Percentiles rank a stretch among this genome's conserved stretches.
Evolutionary conservation across 2,888 invertebrate species (phyloP).

Genomic region (Tetragonula carbonaria): DNA sequence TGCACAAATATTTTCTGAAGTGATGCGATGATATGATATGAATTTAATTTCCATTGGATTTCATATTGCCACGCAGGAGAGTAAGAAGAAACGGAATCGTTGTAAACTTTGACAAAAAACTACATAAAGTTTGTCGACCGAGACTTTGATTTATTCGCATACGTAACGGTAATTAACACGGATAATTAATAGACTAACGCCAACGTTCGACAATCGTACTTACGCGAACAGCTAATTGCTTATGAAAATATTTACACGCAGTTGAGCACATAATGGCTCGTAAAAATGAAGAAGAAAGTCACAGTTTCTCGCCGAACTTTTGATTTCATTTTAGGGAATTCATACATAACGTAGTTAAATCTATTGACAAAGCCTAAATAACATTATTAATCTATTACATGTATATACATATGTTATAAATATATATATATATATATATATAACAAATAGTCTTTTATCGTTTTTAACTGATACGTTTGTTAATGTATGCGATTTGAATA

Average conservation of each 20-base stretch:
- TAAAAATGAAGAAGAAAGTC: conserved; percentile 20
- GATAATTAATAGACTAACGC: conserved; percentile 59
- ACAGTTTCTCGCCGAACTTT: neutral
- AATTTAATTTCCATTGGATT: neutral
- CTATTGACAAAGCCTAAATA: neutral
- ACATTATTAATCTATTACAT: too few species aligned
- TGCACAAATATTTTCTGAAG: too few species aligned
- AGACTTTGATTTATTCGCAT: conserved; percentile 39
- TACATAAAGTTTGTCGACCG: conserved; percentile 31
- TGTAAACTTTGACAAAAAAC: too few species aligned
- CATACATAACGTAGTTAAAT: neutral
- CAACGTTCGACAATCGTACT: conserved; percentile 37
- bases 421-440: too few species aligned
- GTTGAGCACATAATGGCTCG: neutral
- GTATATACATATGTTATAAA: too few species aligned
- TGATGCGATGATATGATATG: too few species aligned
- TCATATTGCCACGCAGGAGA: neutral
- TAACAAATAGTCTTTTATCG: neutral
- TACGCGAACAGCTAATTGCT: conserved; percentile 13
- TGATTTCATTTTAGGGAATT: neutral
- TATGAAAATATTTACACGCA: conserved; percentile 43
- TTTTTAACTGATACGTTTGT: neutral
- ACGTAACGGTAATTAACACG: conserved; percentile 58
- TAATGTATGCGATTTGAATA: neutral
- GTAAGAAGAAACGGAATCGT: neutral